Evolutionary conservation across 1,140 invertebrate genomes (phyloP).

Genomic region (Copidosoma floridanum): DNA sequence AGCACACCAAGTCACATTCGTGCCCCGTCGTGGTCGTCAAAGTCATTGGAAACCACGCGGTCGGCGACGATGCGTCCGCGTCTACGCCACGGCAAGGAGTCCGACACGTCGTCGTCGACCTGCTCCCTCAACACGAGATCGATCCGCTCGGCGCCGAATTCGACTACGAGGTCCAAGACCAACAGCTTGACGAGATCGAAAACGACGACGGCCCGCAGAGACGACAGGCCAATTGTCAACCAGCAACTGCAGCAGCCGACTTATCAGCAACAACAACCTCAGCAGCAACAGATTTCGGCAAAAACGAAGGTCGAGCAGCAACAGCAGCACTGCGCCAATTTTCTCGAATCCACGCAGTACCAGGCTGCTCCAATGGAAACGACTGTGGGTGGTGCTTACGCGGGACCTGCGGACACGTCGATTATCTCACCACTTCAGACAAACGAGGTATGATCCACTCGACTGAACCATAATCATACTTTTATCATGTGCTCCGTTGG

Average conservation of each 20-base stretch:
- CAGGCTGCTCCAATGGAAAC: slow-evolving; percentile 64
- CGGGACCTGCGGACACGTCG: slow-evolving; percentile 39
- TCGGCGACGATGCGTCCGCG: slow-evolving; percentile 42
- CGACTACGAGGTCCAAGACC: slow-evolving; percentile 12
- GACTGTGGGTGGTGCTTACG: slow-evolving; percentile 53
- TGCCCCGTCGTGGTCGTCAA: slow-evolving; percentile 50
- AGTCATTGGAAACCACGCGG: slow-evolving; percentile 46
- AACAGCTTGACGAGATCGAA: slow-evolving; percentile 31
- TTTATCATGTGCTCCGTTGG: too few species aligned
- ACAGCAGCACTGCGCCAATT: slow-evolving; percentile 31
- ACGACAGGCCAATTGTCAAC: background rate
- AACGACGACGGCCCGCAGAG: slow-evolving; percentile 10
- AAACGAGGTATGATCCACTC: slow-evolving; percentile 41
- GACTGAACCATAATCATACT: too few species aligned
- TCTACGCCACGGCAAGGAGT: slow-evolving; percentile 57
- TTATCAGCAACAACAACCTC: slow-evolving; percentile 21
- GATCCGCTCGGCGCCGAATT: slow-evolving; percentile 3
- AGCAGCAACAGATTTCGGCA: slow-evolving; percentile 29
- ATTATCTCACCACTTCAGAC: slow-evolving; percentile 40
- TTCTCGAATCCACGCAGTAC: slow-evolving; percentile 63
- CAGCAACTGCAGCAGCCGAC: slow-evolving; percentile 30
- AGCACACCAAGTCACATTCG: slow-evolving; percentile 34
- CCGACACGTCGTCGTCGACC: slow-evolving; percentile 67
- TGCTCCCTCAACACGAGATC: slow-evolving; percentile 64
- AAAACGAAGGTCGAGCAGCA: slow-evolving; percentile 26